These are phyloP conservation scores for Acrocephalus kingi DNA, from an alignment of 2,113 vertebrate genomes.

Conservation along the genomic window DNA sequence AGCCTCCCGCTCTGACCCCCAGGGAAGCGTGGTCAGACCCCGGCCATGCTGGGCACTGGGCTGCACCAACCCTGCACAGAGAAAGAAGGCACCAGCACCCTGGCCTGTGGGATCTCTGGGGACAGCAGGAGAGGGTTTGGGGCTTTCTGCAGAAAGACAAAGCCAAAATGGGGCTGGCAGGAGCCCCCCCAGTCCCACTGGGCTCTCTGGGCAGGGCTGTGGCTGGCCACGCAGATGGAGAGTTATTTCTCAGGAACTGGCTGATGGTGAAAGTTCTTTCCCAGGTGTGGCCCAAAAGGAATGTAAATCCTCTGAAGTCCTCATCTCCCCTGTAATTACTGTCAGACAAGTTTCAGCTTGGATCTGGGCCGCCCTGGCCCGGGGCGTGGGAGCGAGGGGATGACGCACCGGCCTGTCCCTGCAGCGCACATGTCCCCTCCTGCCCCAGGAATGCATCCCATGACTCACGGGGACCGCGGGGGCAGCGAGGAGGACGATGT, in stretches of 20 bases:
- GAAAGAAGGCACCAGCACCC: neutral
- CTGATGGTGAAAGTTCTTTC: conserved; percentile 57
- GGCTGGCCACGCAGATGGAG: neutral
- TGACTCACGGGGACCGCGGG: neutral
- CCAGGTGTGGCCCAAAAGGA: conserved; percentile 42
- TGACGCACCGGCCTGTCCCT: neutral
- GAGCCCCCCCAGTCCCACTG: neutral
- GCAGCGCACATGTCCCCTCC: neutral
- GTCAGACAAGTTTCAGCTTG: conserved; percentile 49
- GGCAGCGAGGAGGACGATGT: rapidly evolving
- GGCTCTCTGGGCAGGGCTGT: neutral
- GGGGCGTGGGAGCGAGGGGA: neutral
- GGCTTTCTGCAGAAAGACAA: neutral
- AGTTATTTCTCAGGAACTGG: conserved; percentile 19
- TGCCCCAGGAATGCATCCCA: neutral
- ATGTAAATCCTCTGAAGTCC: conserved; percentile 27
- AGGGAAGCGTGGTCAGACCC: rapidly evolving
- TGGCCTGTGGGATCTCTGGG: rapidly evolving
- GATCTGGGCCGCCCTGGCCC: conserved; percentile 17
- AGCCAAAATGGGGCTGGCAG: rapidly evolving
- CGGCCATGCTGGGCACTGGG: rapidly evolving
- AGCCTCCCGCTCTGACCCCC: rapidly evolving
- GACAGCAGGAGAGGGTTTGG: neutral
- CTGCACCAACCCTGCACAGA: rapidly evolving
- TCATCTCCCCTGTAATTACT: conserved; percentile 34